Evolutionary conservation across 2,888 invertebrate genomes (phyloP).

Genomic region (Atrina japonica): DNA sequence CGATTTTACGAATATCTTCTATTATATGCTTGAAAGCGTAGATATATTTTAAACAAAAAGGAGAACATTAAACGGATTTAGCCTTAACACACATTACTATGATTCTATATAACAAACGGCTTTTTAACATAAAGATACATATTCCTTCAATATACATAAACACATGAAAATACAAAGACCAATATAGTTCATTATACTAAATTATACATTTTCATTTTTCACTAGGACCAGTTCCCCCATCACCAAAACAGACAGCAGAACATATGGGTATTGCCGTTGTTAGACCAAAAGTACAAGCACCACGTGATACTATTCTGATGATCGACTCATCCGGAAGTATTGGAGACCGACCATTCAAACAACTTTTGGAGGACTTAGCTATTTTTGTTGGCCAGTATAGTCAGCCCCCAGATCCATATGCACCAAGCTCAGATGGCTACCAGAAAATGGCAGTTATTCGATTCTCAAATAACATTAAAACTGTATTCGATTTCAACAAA

Average conservation of each 20-base stretch:
- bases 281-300: background rate
- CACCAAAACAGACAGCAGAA: conserved; percentile 4
- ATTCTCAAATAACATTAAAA: conserved; percentile 1
- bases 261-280: conserved; percentile 4
- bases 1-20: background rate
- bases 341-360: conserved; percentile 4
- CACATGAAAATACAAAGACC: too few relatives aligned
- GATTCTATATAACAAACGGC: too few relatives aligned
- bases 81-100: too few relatives aligned
- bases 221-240: too few relatives aligned
- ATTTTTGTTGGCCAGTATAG: conserved; percentile 9
- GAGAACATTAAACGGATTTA: too few relatives aligned
- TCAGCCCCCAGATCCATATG: conserved; percentile 1
- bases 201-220: too few relatives aligned
- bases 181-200: too few relatives aligned
- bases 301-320: conserved; percentile 11
- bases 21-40: too few relatives aligned
- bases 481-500: conserved; percentile 2
- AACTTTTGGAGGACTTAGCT: background rate
- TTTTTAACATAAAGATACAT: too few relatives aligned
- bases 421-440: conserved; percentile 1
- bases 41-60: too few relatives aligned
- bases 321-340: conserved; percentile 20
- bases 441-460: background rate
- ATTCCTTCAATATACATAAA: too few relatives aligned